Evolutionary conservation across 2,113 vertebrate species (phyloP), one percentile per base, ranked within the genome.

Genomic region (Thamnaconus septentrionalis): DNA sequence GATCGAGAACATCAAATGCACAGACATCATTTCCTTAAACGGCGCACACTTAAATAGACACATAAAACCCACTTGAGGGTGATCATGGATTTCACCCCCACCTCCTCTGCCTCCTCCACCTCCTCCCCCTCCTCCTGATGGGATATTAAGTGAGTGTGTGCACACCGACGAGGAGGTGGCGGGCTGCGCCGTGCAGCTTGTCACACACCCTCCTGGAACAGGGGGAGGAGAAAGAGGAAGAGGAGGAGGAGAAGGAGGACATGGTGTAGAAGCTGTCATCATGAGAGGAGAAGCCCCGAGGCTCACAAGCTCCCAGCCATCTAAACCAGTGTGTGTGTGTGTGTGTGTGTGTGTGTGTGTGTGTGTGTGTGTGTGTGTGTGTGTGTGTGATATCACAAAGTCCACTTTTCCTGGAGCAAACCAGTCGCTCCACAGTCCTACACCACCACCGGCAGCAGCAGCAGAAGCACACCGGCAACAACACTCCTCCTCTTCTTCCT

Each of bases 351-450:
- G 7, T 44, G 70, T 72, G 60, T 59, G 69, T 57, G 62, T 46
- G 7, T 44, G 70, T 72, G 60, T 59, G 69, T 57, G 62, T 46
- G 7, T 44, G 70, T 72, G 18, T 31, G 18, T 31, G 18, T 31
- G 18, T 31, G 18, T 31, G 18, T 51, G 60, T 66, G 39, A 76
- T 43, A 75, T 68, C 77, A 78, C 44, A 51, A 66, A 74, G 65
- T 86, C 80, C 74, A 81, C 78, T 78, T 79, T 73, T 79, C 50
- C 75, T 53, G 58, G 66, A 79, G 71, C 67, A 56, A 67, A 84
- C 59, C 62, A 68, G 51, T 66, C 80, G 55, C 54, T 73, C 51
- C 52, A 56, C 67, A 66, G 49, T 67, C 69, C 76, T 64, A 39
- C 68, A 65, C 42, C 66, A 71, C 53, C 57, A 67, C 11, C 56